Evolutionary conservation across 64 coral and sea anemone genomes (phyloP).

Genomic region (Montipora sp.): DNA sequence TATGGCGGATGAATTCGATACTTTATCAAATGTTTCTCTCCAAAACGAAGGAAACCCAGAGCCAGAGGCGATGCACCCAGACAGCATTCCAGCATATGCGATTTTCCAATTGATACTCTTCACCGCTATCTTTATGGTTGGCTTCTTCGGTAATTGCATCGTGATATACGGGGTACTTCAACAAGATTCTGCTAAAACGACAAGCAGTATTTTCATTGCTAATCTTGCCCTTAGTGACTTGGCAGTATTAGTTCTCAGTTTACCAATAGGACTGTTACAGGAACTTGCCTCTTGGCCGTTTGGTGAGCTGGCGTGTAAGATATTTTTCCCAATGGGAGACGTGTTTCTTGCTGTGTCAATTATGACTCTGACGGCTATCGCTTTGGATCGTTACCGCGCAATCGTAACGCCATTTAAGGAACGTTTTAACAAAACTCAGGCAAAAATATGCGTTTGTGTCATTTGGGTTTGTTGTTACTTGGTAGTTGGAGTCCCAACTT

Average conservation of each 20-base stretch:
- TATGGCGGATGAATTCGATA: constrained; percentile 45
- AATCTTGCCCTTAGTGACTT: constrained; percentile 85
- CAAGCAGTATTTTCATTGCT: constrained; percentile 88
- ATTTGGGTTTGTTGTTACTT: constrained; percentile 71
- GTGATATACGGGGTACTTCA: constrained; percentile 94
- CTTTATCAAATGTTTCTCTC: not conserved
- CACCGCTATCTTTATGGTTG: constrained; percentile 81
- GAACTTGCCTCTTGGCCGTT: constrained; percentile 96
- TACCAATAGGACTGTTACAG: constrained; percentile 75
- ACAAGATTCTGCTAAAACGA: constrained; percentile 83
- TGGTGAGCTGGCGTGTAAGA: constrained; percentile 85
- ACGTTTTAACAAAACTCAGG: constrained; percentile 65
- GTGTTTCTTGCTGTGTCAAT: constrained; percentile 75
- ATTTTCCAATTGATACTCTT: constrained; percentile 80
- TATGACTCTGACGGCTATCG: constrained; percentile 69
- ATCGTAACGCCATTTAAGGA: constrained; percentile 77
- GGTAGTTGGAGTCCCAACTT: constrained; percentile 57
- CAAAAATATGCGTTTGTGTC: constrained; percentile 51
- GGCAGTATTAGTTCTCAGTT: constrained; percentile 82
- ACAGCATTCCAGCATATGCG: constrained; percentile 65
- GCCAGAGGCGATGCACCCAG: constrained; percentile 30
- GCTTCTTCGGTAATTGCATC: constrained; percentile 94
- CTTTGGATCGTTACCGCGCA: constrained; percentile 57
- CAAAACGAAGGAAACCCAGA: not conserved
- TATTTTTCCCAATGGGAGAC: constrained; percentile 78